phyloP scores from a whole-genome alignment of 2,113 vertebrate species.

The Epinephelus moara region DNA sequence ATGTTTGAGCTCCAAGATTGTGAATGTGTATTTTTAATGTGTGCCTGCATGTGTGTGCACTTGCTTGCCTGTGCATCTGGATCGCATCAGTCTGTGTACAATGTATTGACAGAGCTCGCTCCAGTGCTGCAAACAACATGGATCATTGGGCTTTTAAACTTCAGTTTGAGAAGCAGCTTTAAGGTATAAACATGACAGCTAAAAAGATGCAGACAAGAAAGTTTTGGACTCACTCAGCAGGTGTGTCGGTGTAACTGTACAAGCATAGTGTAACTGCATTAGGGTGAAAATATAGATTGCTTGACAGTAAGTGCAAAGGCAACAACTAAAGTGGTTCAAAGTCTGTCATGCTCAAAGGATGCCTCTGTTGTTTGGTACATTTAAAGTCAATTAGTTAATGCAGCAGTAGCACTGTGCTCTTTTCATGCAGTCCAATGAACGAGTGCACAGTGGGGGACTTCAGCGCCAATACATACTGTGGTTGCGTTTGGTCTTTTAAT shows the following conservation, averaged over 20 bases:
- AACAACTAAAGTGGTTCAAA: background rate
- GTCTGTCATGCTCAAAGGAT: background rate
- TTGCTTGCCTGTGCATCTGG: constrained; percentile 36
- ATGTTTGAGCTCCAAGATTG: constrained; percentile 49
- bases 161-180: constrained; percentile 50
- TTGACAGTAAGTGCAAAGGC: background rate
- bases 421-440: constrained; percentile 2
- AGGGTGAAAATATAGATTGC: background rate
- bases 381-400: constrained; percentile 2
- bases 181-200: constrained; percentile 28
- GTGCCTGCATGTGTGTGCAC: constrained; percentile 21
- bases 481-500: constrained; percentile 25
- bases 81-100: constrained; percentile 9
- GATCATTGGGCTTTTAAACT: constrained; percentile 38
- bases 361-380: background rate
- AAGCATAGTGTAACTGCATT: background rate
- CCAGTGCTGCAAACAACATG: constrained; percentile 23
- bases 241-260: background rate
- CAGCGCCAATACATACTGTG: background rate
- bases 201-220: background rate
- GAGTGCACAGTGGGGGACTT: background rate
- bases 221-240: constrained; percentile 9
- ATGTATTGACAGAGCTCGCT: constrained; percentile 42
- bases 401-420: background rate
- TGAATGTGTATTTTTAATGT: constrained; percentile 37